These are phyloP conservation scores for Meteorus colon DNA, from an alignment of 2,888 invertebrate genomes.

Conservation along the genomic window DNA sequence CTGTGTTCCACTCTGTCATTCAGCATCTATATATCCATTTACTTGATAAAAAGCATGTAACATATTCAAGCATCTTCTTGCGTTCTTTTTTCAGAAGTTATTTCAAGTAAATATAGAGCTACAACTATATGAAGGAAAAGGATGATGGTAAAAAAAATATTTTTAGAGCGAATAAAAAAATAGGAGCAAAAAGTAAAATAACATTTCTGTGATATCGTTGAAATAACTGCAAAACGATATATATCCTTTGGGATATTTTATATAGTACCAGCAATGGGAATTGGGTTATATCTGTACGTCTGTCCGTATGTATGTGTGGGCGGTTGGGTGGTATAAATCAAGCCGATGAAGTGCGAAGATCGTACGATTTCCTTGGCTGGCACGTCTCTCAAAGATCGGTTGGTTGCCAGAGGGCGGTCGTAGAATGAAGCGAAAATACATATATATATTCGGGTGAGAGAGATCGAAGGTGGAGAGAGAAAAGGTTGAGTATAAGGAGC, in stretches of 20 bases:
- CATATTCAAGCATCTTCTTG: too few relatives aligned
- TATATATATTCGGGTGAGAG: neutral
- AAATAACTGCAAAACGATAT: slow-evolving; percentile 17
- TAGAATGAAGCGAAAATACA: neutral
- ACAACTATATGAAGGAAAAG: neutral
- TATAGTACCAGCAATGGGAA: neutral
- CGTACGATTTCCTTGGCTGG: slow-evolving; percentile 51
- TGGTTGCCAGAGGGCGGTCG: slow-evolving; percentile 16
- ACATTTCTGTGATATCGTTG: neutral
- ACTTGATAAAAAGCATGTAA: too few relatives aligned
- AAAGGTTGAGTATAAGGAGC: slow-evolving; percentile 29
- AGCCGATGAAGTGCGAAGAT: slow-evolving; percentile 56
- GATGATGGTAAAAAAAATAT: neutral
- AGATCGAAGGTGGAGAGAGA: slow-evolving; percentile 18
- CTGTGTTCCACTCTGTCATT: too few relatives aligned
- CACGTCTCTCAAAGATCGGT: slow-evolving; percentile 41
- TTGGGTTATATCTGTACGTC: slow-evolving; percentile 10
- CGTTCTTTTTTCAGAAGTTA: too few relatives aligned
- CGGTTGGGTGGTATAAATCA: slow-evolving; percentile 49
- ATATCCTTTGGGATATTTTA: neutral
- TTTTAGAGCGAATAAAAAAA: neutral
- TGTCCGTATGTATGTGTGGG: neutral
- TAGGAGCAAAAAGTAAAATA: neutral
- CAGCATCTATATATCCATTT: too few relatives aligned
- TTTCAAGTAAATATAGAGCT: too few relatives aligned